Base-by-base conservation (phyloP, 1,140 invertebrate species). In the Panagrolaimus sp. region DNA sequence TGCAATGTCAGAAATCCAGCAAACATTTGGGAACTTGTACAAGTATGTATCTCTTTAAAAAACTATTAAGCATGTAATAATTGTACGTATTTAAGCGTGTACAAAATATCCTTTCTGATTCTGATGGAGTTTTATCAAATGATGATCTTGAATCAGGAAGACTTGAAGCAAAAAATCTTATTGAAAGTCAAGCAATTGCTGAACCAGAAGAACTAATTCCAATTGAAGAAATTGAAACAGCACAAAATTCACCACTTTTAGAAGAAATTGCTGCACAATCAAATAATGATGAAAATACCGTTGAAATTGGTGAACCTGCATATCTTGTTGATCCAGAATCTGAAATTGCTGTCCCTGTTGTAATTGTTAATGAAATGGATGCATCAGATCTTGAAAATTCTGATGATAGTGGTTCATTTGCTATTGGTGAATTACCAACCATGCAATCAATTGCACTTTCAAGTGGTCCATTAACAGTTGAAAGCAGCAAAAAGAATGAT, bases 1-100 rank as follows among this genome's bases (percentile, higher is more conserved):
- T 77, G 75, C 62, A 38, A 46, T 16, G 75, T 77, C 14, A 63
- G 70, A 14, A 74, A 76, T 25, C 76, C 75, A 14, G 63, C 48
- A 20, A 76, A 77, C 51, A 73, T 77, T 43, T 70, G 74, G 65
- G 57, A 65, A 23, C 67, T 77, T 11, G 46, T 77, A 42, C 72
- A 76, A 73, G 73, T 76, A 61, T n/a, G 43, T 16, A 3, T 57
- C 20, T 51, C 2, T 0, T 11, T 14, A 51, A 51, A 5, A 0
- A 23, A n/a, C 9, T 57, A 9, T 9, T 11, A 2, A 23, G 11
- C 16, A 57, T n/a, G n/a, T n/a, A n/a, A n/a, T n/a, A 57, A n/a
- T 5, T 2, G 5, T 4, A 38, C 2, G 7, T 38, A 4, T 57
- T 57, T 57, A 11, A 57, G 51, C 51, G 51, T 16, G 51, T 57